These are phyloP conservation scores for Caenorhabditis becei DNA, from an alignment of 2,888 invertebrate species.

Conservation along the genomic window DNA sequence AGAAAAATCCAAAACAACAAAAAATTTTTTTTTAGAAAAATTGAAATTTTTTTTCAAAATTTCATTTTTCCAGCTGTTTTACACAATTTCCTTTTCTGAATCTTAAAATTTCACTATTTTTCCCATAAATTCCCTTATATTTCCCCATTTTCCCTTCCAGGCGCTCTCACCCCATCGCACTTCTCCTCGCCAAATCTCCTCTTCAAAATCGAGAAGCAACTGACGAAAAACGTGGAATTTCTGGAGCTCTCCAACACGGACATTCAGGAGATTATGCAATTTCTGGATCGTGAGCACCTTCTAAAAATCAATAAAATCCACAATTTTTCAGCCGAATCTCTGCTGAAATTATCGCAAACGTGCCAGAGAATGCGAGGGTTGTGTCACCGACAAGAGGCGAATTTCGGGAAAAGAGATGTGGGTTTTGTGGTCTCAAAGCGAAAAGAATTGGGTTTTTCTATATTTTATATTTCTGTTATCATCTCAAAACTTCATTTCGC, in stretches of 20 bases:
- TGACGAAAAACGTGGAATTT: slow-evolving; percentile 21
- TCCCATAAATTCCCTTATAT: too few species aligned
- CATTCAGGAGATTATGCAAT: slow-evolving; percentile 36
- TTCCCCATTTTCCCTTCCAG: slow-evolving; percentile 22
- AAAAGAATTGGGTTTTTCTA: too few species aligned
- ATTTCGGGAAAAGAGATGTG: slow-evolving; percentile 42
- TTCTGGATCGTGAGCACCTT: slow-evolving; percentile 37
- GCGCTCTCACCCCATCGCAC: slow-evolving; percentile 56
- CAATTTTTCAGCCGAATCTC: slow-evolving; percentile 44
- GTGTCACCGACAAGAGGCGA: slow-evolving; percentile 26
- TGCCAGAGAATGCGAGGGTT: slow-evolving; percentile 38
- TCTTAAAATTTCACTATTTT: neutral
- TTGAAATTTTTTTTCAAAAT: too few species aligned
- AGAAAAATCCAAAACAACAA: too few species aligned
- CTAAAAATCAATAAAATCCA: neutral
- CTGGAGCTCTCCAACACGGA: slow-evolving; percentile 32
- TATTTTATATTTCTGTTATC: neutral
- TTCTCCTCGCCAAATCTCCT: slow-evolving; percentile 62
- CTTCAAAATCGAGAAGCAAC: slow-evolving; percentile 44
- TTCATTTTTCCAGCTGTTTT: too few species aligned
- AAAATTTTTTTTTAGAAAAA: too few species aligned
- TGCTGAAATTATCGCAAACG: slow-evolving; percentile 53
- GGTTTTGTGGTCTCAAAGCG: neutral
- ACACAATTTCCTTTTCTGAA: too few species aligned
- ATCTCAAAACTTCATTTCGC: too few species aligned